Percentiles rank a stretch among this genome's conserved stretches.
Conservation (phyloP, 2,888 invertebrate genomes). For the Mechanitis mazaeus region DNA sequence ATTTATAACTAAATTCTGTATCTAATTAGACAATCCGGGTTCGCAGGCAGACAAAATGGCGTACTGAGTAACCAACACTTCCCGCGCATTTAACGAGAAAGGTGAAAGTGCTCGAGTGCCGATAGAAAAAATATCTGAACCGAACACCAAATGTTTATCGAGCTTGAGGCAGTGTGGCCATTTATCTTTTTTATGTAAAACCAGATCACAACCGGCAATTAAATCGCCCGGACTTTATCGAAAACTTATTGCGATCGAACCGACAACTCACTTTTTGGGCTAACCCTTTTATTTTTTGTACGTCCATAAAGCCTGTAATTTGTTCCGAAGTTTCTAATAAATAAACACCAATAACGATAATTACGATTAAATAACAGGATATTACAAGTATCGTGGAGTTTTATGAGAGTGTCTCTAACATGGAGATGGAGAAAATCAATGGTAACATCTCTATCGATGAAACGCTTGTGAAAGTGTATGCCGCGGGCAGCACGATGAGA, state of each 20-base stretch:
- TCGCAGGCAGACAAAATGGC: conserved; percentile 45
- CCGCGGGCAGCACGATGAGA: conserved; percentile 62
- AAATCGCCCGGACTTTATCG: conserved; percentile 75
- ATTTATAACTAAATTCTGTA: conserved; percentile 57
- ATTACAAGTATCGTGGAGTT: conserved; percentile 62
- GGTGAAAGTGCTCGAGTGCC: conserved; percentile 65
- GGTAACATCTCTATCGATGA: conserved; percentile 72
- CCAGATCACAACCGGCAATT: conserved; percentile 76
- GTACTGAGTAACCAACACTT: conserved; percentile 60
- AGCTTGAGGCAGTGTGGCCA: conserved; percentile 66
- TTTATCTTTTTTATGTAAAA: conserved; percentile 76
- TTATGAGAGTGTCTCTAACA: conserved; percentile 62
- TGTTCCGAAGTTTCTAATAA: conserved; percentile 72
- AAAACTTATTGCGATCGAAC: conserved; percentile 75
- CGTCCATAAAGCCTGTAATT: conserved; percentile 74
- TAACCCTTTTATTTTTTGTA: conserved; percentile 72
- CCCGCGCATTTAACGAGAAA: conserved; percentile 48
- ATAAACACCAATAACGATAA: conserved; percentile 77
- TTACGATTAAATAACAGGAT: conserved; percentile 76
- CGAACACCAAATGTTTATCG: conserved; percentile 63
- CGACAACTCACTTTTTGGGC: conserved; percentile 75
- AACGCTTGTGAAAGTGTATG: conserved; percentile 67
- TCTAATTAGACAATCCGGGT: conserved; percentile 49
- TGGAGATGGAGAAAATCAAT: conserved; percentile 56
- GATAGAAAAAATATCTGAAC: conserved; percentile 64